Conservation (phyloP, 2,113 vertebrate genomes). For the Oreotragus oreotragus region DNA sequence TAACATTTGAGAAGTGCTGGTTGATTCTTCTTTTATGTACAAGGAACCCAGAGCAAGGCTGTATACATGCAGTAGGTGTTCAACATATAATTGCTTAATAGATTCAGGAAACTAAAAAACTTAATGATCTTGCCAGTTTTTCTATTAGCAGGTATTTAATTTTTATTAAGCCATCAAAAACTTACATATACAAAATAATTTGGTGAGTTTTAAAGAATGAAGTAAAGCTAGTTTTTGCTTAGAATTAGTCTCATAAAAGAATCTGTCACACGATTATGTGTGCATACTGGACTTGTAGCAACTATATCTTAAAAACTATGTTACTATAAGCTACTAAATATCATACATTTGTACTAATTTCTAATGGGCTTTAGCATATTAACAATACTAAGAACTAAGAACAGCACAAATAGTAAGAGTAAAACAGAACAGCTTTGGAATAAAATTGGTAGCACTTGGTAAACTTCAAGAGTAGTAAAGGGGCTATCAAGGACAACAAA, state of each 20-base stretch:
- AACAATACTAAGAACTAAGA: not conserved
- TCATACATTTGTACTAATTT: not conserved
- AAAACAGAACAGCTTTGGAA: not conserved
- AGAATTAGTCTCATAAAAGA: not conserved
- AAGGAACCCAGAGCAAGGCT: not conserved
- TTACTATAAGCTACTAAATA: not conserved
- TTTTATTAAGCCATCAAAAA: conserved; percentile 40
- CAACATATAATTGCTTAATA: conserved; percentile 20
- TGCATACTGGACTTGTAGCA: not conserved
- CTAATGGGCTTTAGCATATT: not conserved
- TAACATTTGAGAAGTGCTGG: not conserved
- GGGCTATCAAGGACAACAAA: conserved; percentile 7
- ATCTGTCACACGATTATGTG: not conserved
- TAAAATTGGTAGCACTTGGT: not conserved
- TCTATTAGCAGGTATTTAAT: conserved; percentile 18
- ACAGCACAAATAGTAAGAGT: not conserved
- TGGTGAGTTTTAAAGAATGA: conserved; percentile 16
- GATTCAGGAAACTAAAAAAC: conserved; percentile 35
- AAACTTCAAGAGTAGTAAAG: not conserved
- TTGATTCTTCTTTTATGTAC: conserved; percentile 15
- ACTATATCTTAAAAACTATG: not conserved
- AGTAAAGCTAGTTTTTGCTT: conserved; percentile 3
- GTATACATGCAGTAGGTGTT: not conserved
- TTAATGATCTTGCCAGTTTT: not conserved
- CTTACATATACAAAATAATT: not conserved